These are phyloP conservation scores for Microctenopoma stevenorrisi DNA, from an alignment of 2,797 vertebrate genomes.

Conservation along the genomic window DNA sequence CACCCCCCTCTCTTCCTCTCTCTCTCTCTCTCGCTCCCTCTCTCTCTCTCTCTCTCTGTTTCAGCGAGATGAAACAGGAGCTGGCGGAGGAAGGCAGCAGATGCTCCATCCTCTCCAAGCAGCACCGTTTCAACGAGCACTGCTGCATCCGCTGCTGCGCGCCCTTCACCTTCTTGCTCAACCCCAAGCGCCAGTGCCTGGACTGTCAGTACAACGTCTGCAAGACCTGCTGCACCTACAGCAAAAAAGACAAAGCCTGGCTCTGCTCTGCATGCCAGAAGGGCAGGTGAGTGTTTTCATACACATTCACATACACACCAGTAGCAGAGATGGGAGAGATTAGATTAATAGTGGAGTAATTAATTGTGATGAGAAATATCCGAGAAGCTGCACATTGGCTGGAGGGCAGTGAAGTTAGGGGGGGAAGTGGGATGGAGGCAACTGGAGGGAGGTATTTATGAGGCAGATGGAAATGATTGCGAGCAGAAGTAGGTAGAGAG, in stretches of 20 bases:
- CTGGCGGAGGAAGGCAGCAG: constrained; percentile 94
- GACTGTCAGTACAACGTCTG: constrained; percentile 96
- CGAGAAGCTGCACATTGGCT: constrained; percentile 32
- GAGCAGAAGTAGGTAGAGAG: constrained; percentile 10
- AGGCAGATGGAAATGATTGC: not conserved
- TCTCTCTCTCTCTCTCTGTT: constrained; percentile 38
- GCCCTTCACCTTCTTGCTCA: constrained; percentile 96
- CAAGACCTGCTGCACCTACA: constrained; percentile 93
- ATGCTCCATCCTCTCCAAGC: constrained; percentile 93
- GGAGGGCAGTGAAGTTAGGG: constrained; percentile 16
- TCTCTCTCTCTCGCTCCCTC: constrained; percentile 18
- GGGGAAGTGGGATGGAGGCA: not conserved
- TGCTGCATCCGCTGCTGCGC: constrained; percentile 97
- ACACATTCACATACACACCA: constrained; percentile 11
- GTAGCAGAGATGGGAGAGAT: constrained; percentile 17
- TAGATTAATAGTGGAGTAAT: constrained; percentile 45
- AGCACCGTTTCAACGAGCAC: constrained; percentile 93
- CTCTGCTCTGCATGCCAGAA: constrained; percentile 94
- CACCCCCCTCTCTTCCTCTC: not conserved
- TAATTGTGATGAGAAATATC: constrained; percentile 38
- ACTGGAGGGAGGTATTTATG: constrained; percentile 3
- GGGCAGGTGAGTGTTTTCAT: constrained; percentile 87
- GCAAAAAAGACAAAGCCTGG: constrained; percentile 90
- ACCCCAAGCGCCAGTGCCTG: constrained; percentile 90
- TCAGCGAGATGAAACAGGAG: constrained; percentile 96